Conservation (phyloP, 2,797 vertebrate species). For the Poecilia picta region DNA sequence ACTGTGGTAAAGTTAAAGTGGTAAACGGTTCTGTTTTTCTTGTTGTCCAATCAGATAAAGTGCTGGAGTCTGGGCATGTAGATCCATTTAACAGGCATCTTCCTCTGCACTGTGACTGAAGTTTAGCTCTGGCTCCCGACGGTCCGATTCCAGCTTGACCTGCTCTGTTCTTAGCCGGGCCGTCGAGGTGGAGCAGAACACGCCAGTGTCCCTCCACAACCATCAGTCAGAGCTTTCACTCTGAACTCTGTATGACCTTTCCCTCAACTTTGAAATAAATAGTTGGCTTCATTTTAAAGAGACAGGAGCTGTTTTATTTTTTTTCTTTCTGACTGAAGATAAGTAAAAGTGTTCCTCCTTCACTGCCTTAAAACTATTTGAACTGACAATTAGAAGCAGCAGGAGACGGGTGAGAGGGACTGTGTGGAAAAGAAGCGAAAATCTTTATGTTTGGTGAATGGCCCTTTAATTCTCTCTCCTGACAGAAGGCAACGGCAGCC, state of each 20-base stretch:
- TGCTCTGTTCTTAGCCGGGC: conserved; percentile 60
- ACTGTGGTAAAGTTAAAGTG: not conserved
- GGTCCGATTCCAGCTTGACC: conserved; percentile 44
- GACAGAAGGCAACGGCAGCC: conserved; percentile 80
- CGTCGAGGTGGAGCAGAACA: conserved; percentile 77
- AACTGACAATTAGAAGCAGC: conserved; percentile 34
- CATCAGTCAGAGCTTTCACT: conserved; percentile 84
- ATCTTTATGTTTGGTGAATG: conserved; percentile 66
- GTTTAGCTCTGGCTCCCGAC: conserved; percentile 17
- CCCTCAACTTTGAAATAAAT: conserved; percentile 67
- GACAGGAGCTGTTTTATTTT: conserved; percentile 45
- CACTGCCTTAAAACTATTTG: conserved; percentile 22
- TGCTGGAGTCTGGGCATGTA: conserved; percentile 16
- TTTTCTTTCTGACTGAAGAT: conserved; percentile 23
- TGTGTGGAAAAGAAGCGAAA: conserved; percentile 48
- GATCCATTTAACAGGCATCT: conserved; percentile 23
- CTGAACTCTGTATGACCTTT: conserved; percentile 93
- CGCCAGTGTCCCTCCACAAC: conserved; percentile 80
- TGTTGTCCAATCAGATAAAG: conserved; percentile 17
- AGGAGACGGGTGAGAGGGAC: conserved; percentile 18
- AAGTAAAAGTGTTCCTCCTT: conserved; percentile 26
- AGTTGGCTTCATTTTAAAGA: conserved; percentile 68
- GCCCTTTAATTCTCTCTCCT: conserved; percentile 76
- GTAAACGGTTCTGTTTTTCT: conserved; percentile 8
- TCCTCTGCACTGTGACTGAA: conserved; percentile 15